These are phyloP conservation scores for Umimayanthus kanabou DNA, from an alignment of 92 coral and sea anemone species.

Conservation along the genomic window DNA sequence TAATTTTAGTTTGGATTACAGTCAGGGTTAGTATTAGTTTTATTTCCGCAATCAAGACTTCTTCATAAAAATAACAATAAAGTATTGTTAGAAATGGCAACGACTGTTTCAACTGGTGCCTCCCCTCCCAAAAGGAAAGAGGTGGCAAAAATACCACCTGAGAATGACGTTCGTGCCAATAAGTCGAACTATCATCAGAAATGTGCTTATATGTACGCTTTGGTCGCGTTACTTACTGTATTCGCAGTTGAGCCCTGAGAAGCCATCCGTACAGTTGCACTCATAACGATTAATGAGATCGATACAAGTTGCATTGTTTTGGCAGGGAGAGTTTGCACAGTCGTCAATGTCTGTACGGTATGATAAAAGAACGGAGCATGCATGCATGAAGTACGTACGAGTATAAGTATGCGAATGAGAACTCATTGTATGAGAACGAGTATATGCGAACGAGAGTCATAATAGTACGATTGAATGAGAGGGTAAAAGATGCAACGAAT, in stretches of 20 bases:
- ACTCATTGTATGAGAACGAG: neutral
- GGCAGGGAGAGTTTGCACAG: slow-evolving; percentile 60
- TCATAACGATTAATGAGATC: slow-evolving; percentile 54
- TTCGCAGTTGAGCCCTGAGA: slow-evolving; percentile 59
- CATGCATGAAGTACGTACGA: slow-evolving; percentile 16
- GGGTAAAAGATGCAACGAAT: neutral
- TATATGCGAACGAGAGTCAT: neutral
- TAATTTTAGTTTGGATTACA: no score
- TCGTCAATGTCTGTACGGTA: slow-evolving; percentile 57
- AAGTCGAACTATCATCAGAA: neutral
- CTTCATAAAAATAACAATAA: no score
- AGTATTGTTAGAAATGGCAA: no score
- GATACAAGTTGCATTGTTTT: slow-evolving; percentile 63
- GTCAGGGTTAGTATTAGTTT: no score
- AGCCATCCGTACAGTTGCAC: slow-evolving; percentile 63
- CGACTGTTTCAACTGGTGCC: no score
- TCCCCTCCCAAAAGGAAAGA: no score
- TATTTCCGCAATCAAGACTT: no score
- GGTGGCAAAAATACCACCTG: no score
- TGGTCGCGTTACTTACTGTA: slow-evolving; percentile 28
- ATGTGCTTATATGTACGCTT: neutral
- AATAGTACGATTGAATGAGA: no score
- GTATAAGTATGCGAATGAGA: slow-evolving; percentile 6
- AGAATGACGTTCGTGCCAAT: neutral
- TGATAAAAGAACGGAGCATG: slow-evolving; percentile 33